Conservation (phyloP, 2,113 vertebrate genomes). For the Noturus placidus region DNA sequence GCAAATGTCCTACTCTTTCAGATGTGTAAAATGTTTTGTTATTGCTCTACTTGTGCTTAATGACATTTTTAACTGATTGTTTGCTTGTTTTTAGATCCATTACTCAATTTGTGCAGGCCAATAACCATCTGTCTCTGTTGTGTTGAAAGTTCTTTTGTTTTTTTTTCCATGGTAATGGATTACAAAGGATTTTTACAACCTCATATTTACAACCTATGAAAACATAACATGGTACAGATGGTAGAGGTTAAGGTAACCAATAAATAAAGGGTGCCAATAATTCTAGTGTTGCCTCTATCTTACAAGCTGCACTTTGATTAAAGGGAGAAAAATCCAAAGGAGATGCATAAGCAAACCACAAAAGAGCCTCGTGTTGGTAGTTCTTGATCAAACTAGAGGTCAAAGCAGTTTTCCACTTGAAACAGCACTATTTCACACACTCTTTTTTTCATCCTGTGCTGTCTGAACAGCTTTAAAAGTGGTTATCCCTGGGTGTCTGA, state of each 20-base stretch:
- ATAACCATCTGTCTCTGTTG: background rate
- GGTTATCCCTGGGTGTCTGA: background rate
- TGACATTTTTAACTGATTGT: background rate
- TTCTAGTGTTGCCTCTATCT: background rate
- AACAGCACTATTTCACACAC: background rate
- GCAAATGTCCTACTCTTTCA: background rate
- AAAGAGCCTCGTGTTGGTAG: background rate
- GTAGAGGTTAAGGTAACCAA: background rate
- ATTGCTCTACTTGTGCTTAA: background rate
- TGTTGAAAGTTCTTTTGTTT: background rate
- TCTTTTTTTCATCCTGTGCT: background rate
- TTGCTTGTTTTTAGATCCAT: background rate
- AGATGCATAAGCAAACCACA: background rate
- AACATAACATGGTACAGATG: background rate
- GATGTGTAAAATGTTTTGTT: background rate
- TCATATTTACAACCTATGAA: background rate
- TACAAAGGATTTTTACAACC: background rate
- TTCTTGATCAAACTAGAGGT: background rate
- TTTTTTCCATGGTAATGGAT: background rate
- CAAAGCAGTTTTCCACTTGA: background rate
- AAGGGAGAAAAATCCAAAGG: background rate
- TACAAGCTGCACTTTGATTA: background rate
- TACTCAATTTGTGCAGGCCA: too few relatives aligned
- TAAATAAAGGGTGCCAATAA: background rate
- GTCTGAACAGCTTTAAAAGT: conserved; percentile 1